Evolutionary conservation across 2,797 vertebrate genomes (phyloP), one percentile per base, ranked within the genome.

Genomic region (Malurus leucopterus): DNA sequence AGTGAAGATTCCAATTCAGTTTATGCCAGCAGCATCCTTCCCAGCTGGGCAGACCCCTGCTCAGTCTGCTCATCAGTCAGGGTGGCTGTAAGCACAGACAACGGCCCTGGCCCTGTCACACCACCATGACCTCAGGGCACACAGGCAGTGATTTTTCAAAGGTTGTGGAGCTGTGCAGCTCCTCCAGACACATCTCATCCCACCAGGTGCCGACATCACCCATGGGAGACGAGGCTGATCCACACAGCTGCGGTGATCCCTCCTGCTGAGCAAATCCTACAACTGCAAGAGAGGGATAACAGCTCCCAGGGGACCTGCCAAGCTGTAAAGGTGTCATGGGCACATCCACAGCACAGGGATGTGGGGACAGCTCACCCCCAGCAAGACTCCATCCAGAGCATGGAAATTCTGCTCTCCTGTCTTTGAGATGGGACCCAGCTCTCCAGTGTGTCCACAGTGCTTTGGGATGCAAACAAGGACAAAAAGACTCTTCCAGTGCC

Each of bases 141-240:
- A 23, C 17, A n/a, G 43, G 26, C 68, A 32, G 15, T 5, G 14
- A 15, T 16, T 49, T 36, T 49, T 36, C 29, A 3, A 58, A 36
- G 51, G 32, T 3, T 5, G 1, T 30, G 50, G 50, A 59, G 65
- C 14, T 19, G 13, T 9, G n/a, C 4, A 0, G 19, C 19, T 75
- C 64, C 50, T 75, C 29, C 17, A 15, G 29, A 30, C 18, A 7
- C 20, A 2, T 27, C 54, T 63, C 70, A 34, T 71, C 55, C 9
- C 23, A 15, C 3, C 43, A 58, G 63, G 57, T 3, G 50, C 59
- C 0, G 0, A 17, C 47, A 32, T 18, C 24, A 1, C 2, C 9
- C 1, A 0, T 26, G 50, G 55, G 49, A 57, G 29, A 62, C 0
- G 0, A 11, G 9, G 58, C 36, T 43, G 20, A 81, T 13, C 36